Evolutionary conservation across 1,140 invertebrate species (phyloP), one percentile per base, ranked within the genome.

Genomic region (Drosophila subpulchrella): DNA sequence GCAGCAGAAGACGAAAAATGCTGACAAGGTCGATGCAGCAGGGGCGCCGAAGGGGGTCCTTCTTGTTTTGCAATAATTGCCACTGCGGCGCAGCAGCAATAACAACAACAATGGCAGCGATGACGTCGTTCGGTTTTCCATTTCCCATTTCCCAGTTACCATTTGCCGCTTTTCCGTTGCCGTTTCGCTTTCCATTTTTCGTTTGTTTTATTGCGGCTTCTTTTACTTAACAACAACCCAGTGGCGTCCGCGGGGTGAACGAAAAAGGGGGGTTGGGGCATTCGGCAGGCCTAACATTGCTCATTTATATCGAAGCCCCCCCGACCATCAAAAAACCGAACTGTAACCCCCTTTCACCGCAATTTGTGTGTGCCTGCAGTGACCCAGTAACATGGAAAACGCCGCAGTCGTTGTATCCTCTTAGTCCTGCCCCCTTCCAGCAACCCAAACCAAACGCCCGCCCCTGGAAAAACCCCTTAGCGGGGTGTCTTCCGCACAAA

Each of bases 291-390:
- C 58, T 55, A 73, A 82, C 84, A 80, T 89, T 88, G 84, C 84
- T 89, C 84, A 88, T 89, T 88, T 88, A 80, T 88, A 88, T 88
- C 77, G 83, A 80, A 48, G 58, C 67, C 66, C 57, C 57, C 11
- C n/a, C 4, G 2, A 13, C 4, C 10, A 13, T 15, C 27, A 27
- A 5, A 27, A 47, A 27, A 24, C 48, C n/a, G 10, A 51, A 15
- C 38, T 0, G 27, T 11, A 10, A 6, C 41, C 38, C 17, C 24
- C n/a, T 1, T 6, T 75, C 55, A 77, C 78, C 74, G 70, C 86
- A 90, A 90, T 91, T 90, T 90, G 86, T 90, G 84, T 84, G 88
- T 81, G 79, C 67, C 86, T 90, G 86, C 88, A 90, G 82, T 90
- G 86, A 90, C 86, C 86, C 88, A 90, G 82, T 90, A 90, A 90